Evolutionary conservation across 2,113 vertebrate species (phyloP).

Genomic region (Cebidichthys violaceus): DNA sequence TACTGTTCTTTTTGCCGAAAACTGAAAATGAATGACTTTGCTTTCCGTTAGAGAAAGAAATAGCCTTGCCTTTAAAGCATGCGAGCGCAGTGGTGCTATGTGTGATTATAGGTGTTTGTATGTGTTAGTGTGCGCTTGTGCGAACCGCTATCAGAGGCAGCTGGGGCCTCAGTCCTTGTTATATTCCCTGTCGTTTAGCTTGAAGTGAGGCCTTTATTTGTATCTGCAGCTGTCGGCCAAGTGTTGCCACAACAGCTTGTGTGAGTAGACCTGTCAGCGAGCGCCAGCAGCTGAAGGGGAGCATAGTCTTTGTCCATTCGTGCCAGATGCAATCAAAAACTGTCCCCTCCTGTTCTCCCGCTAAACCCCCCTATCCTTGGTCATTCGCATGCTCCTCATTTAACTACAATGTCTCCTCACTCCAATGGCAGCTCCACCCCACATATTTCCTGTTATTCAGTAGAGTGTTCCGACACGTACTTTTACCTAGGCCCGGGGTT

Average conservation of each 20-base stretch:
- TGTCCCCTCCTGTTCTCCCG: not conserved
- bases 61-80: slow-evolving; percentile 34
- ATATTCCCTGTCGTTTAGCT: slow-evolving; percentile 67
- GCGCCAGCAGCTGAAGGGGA: slow-evolving; percentile 59
- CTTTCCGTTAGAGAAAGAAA: slow-evolving; percentile 22
- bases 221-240: slow-evolving; percentile 73
- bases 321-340: slow-evolving; percentile 71
- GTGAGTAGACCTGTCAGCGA: slow-evolving; percentile 68
- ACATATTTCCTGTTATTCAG: slow-evolving; percentile 32
- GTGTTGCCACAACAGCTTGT: slow-evolving; percentile 66
- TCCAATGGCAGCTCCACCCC: slow-evolving; percentile 31
- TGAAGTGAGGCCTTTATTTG: slow-evolving; percentile 72
- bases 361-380: slow-evolving; percentile 9
- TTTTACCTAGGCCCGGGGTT: not conserved
- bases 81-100: slow-evolving; percentile 1
- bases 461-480: slow-evolving; percentile 14
- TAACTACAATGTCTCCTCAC: slow-evolving; percentile 38
- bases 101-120: slow-evolving; percentile 55
- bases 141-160: slow-evolving; percentile 47
- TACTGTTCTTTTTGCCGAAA: slow-evolving; percentile 35
- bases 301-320: slow-evolving; percentile 66
- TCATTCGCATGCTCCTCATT: slow-evolving; percentile 24
- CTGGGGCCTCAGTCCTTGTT: slow-evolving; percentile 65
- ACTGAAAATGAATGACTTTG: slow-evolving; percentile 36
- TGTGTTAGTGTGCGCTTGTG: slow-evolving; percentile 25